These are phyloP conservation scores for Shargacucullia verbasci DNA, from an alignment of 2,888 invertebrate genomes.

Conservation along the genomic window DNA sequence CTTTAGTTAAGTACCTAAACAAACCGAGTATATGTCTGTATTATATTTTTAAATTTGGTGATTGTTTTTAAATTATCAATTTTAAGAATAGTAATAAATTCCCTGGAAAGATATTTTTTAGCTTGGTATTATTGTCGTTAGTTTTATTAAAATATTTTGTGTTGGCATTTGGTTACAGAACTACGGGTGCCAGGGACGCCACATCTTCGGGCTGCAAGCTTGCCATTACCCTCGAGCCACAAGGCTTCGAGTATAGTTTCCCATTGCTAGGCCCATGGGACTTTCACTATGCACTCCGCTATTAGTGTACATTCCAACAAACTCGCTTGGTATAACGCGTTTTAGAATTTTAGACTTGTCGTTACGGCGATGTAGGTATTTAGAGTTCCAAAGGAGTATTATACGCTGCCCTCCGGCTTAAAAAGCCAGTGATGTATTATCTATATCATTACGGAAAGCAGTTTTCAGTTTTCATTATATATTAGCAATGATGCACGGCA, in stretches of 20 bases:
- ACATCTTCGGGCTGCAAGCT: conserved; percentile 46
- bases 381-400: conserved; percentile 57
- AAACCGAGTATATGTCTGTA: too few species aligned
- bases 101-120: too few species aligned
- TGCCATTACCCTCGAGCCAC: conserved; percentile 55
- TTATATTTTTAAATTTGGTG: too few species aligned
- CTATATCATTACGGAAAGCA: conserved; percentile 27
- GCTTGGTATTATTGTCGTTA: too few species aligned
- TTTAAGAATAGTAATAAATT: too few species aligned
- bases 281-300: conserved; percentile 35
- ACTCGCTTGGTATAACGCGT: conserved; percentile 27
- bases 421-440: conserved; percentile 68
- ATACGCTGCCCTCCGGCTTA: conserved; percentile 68
- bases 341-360: conserved; percentile 34
- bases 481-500: conserved; percentile 32
- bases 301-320: conserved; percentile 71
- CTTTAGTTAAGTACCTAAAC: too few species aligned
- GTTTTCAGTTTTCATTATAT: conserved; percentile 16
- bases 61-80: too few species aligned
- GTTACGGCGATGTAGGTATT: conserved; percentile 23
- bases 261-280: conserved; percentile 29
- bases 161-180: conserved; percentile 53
- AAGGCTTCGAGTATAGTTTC: conserved; percentile 12
- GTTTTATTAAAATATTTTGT: too few species aligned
- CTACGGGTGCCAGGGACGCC: conserved; percentile 29